Evolutionary conservation across 2,113 vertebrate genomes (phyloP).

Genomic region (Paratilapia polleni): DNA sequence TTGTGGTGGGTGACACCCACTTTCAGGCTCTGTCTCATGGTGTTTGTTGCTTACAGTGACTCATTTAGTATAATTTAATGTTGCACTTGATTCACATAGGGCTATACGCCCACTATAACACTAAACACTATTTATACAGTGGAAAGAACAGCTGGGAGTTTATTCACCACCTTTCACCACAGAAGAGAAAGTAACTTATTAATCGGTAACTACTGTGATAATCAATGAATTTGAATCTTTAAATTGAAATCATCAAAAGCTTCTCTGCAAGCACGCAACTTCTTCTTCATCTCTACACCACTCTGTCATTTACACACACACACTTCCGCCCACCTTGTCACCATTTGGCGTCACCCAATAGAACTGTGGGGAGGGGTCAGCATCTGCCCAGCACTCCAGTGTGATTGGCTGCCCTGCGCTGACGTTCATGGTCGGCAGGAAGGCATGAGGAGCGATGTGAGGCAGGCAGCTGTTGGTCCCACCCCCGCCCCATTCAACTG

Average conservation of each 20-base stretch:
- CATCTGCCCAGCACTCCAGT: slow-evolving; percentile 81
- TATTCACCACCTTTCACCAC: background rate
- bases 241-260: too few species aligned
- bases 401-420: slow-evolving; percentile 76
- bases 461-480: slow-evolving; percentile 78
- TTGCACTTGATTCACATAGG: background rate
- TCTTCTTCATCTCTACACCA: too few species aligned
- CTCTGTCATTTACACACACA: too few species aligned
- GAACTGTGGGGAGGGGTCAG: slow-evolving; percentile 83
- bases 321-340: slow-evolving; percentile 72
- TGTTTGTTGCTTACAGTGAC: background rate
- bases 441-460: slow-evolving; percentile 75
- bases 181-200: background rate
- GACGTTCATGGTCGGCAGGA: slow-evolving; percentile 75
- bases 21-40: background rate
- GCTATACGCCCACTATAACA: too few species aligned
- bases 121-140: too few species aligned
- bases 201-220: too few species aligned
- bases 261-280: too few species aligned
- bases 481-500: slow-evolving; percentile 57
- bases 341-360: slow-evolving; percentile 85
- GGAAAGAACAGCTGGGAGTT: background rate
- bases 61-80: background rate
- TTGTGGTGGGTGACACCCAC: background rate
- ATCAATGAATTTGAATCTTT: too few species aligned